phyloP scores from a whole-genome alignment of 2,113 vertebrate genomes.

The Caloenas nicobarica region DNA sequence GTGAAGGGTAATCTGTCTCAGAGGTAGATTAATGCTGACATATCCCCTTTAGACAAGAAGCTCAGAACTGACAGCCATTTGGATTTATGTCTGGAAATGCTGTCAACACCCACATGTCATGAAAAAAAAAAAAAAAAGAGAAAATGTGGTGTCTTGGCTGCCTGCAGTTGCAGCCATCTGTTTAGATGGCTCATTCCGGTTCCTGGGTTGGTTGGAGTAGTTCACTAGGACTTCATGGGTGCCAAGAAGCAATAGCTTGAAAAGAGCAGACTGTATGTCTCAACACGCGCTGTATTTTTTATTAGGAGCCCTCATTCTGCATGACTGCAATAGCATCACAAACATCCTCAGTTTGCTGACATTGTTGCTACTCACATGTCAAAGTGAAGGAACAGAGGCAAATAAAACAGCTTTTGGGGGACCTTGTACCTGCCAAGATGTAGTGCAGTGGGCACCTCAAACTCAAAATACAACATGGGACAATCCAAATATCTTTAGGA shows the following conservation, averaged over 20 bases:
- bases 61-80: constrained; percentile 66
- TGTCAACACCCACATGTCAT: constrained; percentile 62
- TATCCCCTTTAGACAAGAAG: constrained; percentile 23
- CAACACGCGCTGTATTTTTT: not conserved
- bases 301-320: not conserved
- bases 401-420: not conserved
- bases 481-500: not conserved
- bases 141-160: constrained; percentile 58
- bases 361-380: not conserved
- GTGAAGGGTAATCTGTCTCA: constrained; percentile 39
- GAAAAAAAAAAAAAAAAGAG: not conserved
- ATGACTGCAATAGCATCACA: not conserved
- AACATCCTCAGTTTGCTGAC: not conserved
- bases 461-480: not conserved
- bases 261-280: constrained; percentile 56
- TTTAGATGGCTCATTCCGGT: constrained; percentile 62
- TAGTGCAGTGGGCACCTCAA: not conserved
- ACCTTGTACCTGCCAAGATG: not conserved
- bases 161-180: constrained; percentile 72
- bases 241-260: constrained; percentile 62
- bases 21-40: constrained; percentile 42
- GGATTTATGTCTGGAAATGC: constrained; percentile 65
- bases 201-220: constrained; percentile 65
- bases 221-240: constrained; percentile 52
- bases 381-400: not conserved